Base-by-base conservation (phyloP, 2,888 invertebrate genomes). In the Drosophila falleni region DNA sequence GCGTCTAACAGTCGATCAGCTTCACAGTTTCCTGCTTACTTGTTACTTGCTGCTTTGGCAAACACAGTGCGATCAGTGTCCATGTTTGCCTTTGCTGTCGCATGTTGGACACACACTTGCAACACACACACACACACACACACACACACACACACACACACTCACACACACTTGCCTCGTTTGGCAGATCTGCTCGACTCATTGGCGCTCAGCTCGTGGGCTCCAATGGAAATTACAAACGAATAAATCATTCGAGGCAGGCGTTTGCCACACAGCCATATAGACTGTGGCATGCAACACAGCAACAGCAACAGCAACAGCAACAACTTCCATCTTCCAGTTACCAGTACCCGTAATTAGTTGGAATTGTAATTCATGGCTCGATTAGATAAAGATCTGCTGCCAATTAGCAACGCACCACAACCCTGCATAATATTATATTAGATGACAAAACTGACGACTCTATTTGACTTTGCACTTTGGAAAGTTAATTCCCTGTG, bases 351-450 rank as follows among this genome's bases (percentile, higher is more conserved):
- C 80, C 80, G 80, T 87, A 87, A 87, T 87, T 87, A 87, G 86
- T 89, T 87, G 88, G 74, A 74, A 89, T 87, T 90, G 89, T 89
- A 90, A 87, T 87, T 89, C 86, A 87, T 81, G 90, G 86, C 80
- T 73, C 71, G 90, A 89, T 90, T 90, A 79, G 90, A 87, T 90
- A 87, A 90, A 87, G 81, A 87, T 87, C 86, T 73, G 66, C 72
- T 89, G 89, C 85, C 86, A 90, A 87, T 90, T 87, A 87, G 89
- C 81, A 85, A 85, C 72, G 89, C 85, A 79, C 81, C 23, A 26
- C 16, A 44, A 69, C 84, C 79, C 82, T 84, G 75, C 81, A 89
- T 87, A 83, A 88, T 87, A 78, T 70, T 62, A 78, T 87, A 81
- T 70, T 64, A 78, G 79, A 66, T 69, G 83, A 77, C 89, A 74